Percentiles rank a stretch among this genome's conserved stretches.
Evolutionary conservation across 2,888 invertebrate species (phyloP).

Genomic region (Trypoxylon attenuatum): DNA sequence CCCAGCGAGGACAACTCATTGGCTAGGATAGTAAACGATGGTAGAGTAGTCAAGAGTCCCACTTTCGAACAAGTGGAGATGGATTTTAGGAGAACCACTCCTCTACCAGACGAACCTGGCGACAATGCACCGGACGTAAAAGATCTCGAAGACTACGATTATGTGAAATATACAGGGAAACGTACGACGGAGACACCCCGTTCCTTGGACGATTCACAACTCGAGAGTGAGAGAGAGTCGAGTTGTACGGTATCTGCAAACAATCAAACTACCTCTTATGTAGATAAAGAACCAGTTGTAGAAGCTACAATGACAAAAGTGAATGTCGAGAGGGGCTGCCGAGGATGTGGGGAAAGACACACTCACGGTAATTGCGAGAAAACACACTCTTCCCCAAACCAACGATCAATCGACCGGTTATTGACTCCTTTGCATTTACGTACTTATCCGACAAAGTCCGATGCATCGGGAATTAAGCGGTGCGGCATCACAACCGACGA

Average conservation of each 20-base stretch:
- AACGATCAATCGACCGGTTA: constrained; percentile 32
- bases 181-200: constrained; percentile 32
- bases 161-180: constrained; percentile 62
- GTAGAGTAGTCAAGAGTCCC: constrained; percentile 61
- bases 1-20: constrained; percentile 66
- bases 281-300: constrained; percentile 55
- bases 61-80: constrained; percentile 62
- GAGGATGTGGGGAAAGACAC: constrained; percentile 59
- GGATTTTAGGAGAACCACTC: constrained; percentile 61
- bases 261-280: constrained; percentile 51
- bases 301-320: constrained; percentile 67
- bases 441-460: background rate
- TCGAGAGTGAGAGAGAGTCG: constrained; percentile 43
- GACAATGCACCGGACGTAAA: constrained; percentile 6
- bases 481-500: too few relatives aligned
- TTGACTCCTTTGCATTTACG: background rate
- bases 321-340: constrained; percentile 59
- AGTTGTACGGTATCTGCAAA: background rate
- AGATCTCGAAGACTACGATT: constrained; percentile 7
- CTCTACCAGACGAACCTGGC: constrained; percentile 39
- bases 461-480: background rate
- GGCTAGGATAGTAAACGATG: constrained; percentile 68
- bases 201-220: constrained; percentile 42
- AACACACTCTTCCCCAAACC: too few relatives aligned
- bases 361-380: constrained; percentile 54